phyloP scores from a whole-genome alignment of 1,140 invertebrate species.

The Drosophila persimilis region DNA sequence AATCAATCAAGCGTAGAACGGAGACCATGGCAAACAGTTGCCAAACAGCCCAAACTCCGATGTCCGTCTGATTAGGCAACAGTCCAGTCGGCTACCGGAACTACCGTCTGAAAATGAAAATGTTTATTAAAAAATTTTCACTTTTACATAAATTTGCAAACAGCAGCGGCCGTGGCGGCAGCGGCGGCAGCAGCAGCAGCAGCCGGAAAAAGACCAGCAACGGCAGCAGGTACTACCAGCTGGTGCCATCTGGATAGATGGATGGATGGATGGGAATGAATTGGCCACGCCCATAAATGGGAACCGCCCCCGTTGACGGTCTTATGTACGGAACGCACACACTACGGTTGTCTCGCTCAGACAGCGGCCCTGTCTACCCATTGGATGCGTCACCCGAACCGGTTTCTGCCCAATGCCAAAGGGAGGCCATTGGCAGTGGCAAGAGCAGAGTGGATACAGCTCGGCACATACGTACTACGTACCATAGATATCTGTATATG shows the following conservation, averaged over 20 bases:
- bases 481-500: conserved; percentile 10
- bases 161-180: conserved; percentile 8
- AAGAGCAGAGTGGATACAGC: conserved; percentile 24
- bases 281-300: conserved; percentile 57
- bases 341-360: conserved; percentile 58
- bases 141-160: conserved; percentile 72
- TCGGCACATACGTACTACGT: conserved; percentile 1
- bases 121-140: conserved; percentile 80
- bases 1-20: conserved; percentile 72
- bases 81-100: conserved; percentile 35
- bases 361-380: conserved; percentile 24
- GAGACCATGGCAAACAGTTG: conserved; percentile 39
- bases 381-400: conserved; percentile 45
- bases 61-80: conserved; percentile 56
- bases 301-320: conserved; percentile 43
- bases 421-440: conserved; percentile 44
- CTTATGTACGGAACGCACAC: conserved; percentile 45
- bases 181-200: conserved; percentile 15
- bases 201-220: conserved; percentile 21
- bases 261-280: conserved; percentile 10
- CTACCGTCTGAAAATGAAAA: conserved; percentile 75
- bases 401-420: conserved; percentile 68
- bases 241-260: conserved; percentile 44
- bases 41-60: conserved; percentile 6
- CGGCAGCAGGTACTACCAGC: conserved; percentile 49